phyloP scores from a whole-genome alignment of 2,888 invertebrate genomes.

The Apodemia mormo region DNA sequence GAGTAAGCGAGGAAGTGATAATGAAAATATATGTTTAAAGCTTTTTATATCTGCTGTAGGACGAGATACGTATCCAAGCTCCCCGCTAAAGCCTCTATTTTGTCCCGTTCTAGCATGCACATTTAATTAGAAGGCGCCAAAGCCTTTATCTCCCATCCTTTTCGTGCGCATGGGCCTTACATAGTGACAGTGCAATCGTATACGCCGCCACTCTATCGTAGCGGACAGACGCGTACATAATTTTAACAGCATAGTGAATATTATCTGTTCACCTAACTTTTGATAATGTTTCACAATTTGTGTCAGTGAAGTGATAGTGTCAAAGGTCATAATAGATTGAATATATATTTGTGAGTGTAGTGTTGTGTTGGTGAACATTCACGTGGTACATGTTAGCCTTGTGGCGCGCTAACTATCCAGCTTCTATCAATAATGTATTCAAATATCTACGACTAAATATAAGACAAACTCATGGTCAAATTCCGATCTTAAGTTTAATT shows the following conservation, averaged over 20 bases:
- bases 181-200: constrained; percentile 61
- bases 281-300: constrained; percentile 37
- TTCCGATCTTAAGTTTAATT: constrained; percentile 37
- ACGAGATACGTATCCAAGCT: constrained; percentile 66
- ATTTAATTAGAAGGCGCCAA: constrained; percentile 51
- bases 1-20: constrained; percentile 27
- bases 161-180: constrained; percentile 57
- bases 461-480: constrained; percentile 65
- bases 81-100: constrained; percentile 66
- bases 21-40: constrained; percentile 43
- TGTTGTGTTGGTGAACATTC: constrained; percentile 46
- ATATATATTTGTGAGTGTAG: constrained; percentile 64
- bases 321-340: constrained; percentile 59
- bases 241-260: constrained; percentile 21
- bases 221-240: constrained; percentile 55
- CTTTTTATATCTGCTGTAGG: constrained; percentile 64
- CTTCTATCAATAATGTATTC: constrained; percentile 58
- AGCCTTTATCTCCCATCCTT: constrained; percentile 67
- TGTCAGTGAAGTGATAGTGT: constrained; percentile 55
- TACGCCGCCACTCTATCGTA: constrained; percentile 61
- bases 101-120: constrained; percentile 57
- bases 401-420: constrained; percentile 57
- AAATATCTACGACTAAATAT: constrained; percentile 57
- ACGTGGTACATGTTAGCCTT: constrained; percentile 63
- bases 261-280: constrained; percentile 28